These are phyloP conservation scores for Coracias cyanogaster DNA, from an alignment of 2,797 vertebrate genomes.

Conservation along the genomic window DNA sequence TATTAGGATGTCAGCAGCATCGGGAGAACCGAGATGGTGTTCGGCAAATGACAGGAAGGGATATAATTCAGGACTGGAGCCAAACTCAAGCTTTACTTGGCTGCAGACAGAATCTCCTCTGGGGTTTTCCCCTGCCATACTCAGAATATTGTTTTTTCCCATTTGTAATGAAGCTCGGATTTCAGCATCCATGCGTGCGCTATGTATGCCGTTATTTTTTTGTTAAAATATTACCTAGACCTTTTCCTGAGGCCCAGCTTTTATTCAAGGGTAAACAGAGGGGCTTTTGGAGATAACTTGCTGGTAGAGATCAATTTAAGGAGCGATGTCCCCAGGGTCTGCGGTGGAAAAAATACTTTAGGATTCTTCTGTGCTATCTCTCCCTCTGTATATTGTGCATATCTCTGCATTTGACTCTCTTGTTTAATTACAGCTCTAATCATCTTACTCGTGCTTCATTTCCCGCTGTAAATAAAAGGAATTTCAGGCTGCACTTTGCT, in stretches of 20 bases:
- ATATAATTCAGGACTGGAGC: background rate
- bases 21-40: conserved; percentile 20
- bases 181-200: background rate
- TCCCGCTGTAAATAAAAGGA: conserved; percentile 35
- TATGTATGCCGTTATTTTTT: background rate
- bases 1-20: background rate
- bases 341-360: background rate
- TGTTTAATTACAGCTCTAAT: conserved; percentile 51
- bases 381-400: background rate
- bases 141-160: background rate
- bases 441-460: conserved; percentile 25
- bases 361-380: background rate
- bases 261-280: background rate
- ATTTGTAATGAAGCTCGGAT: background rate
- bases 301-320: conserved; percentile 5
- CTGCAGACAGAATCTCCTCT: conserved; percentile 1
- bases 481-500: background rate
- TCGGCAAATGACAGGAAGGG: background rate
- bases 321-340: background rate
- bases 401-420: conserved; percentile 9
- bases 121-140: background rate
- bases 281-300: background rate
- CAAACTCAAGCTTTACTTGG: conserved; percentile 24
- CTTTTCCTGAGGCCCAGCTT: conserved; percentile 12
- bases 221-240: background rate